Evolutionary conservation across 2,113 vertebrate species (phyloP).

Genomic region (Craseonycteris thonglongyai): DNA sequence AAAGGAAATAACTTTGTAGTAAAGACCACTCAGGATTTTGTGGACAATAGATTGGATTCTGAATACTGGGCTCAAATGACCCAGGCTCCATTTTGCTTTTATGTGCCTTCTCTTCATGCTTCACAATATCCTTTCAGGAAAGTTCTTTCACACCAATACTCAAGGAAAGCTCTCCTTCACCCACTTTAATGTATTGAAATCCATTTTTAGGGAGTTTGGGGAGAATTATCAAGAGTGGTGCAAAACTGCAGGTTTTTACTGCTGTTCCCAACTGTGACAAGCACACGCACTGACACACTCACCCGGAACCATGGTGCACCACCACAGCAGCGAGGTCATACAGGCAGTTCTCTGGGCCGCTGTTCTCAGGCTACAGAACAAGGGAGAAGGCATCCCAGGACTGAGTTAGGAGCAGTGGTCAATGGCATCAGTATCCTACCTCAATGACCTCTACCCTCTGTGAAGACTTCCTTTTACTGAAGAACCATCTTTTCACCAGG

Average conservation of each 20-base stretch:
- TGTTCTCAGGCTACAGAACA: slow-evolving; percentile 87
- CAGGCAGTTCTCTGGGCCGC: slow-evolving; percentile 87
- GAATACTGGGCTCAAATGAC: not conserved
- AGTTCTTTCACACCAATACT: not conserved
- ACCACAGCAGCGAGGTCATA: slow-evolving; percentile 96
- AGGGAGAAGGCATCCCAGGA: slow-evolving; percentile 24
- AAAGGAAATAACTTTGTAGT: not conserved
- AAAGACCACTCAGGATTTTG: not conserved
- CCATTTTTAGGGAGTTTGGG: not conserved
- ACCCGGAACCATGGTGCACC: slow-evolving; percentile 98
- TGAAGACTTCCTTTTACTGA: not conserved
- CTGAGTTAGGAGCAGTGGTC: not conserved
- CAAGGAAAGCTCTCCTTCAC: not conserved
- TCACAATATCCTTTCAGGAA: not conserved
- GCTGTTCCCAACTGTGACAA: not conserved
- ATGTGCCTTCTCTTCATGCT: not conserved
- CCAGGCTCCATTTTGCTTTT: not conserved
- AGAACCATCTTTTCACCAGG: not conserved
- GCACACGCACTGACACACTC: slow-evolving; percentile 73
- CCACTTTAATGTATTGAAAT: not conserved
- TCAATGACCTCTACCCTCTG: not conserved
- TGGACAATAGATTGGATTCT: rapidly evolving
- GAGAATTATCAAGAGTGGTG: not conserved
- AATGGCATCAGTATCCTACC: not conserved
- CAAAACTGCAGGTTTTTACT: not conserved